These are phyloP conservation scores for Cryptocephalus moraei DNA, from an alignment of 2,888 invertebrate genomes.

Conservation along the genomic window DNA sequence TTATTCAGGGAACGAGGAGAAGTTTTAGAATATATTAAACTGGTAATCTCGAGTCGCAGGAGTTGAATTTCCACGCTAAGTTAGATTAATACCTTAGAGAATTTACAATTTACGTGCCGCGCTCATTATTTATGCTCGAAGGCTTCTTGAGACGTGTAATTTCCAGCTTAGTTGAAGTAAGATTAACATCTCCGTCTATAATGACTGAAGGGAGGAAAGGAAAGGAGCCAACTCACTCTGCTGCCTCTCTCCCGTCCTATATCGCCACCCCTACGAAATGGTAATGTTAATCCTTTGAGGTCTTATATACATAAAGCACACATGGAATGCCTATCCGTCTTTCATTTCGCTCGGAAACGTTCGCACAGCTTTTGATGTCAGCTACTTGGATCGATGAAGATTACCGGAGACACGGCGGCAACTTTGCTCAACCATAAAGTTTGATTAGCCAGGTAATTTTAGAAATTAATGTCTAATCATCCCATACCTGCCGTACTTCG, in stretches of 20 bases:
- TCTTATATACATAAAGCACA: conserved; percentile 15
- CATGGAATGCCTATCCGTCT: conserved; percentile 6
- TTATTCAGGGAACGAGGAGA: conserved; percentile 32
- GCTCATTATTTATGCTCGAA: conserved; percentile 40
- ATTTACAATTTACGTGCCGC: conserved; percentile 39
- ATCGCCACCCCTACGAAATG: not conserved
- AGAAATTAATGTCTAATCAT: no score
- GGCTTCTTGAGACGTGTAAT: conserved; percentile 39
- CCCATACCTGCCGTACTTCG: no score
- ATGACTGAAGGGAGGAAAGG: conserved; percentile 17
- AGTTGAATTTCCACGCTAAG: conserved; percentile 42
- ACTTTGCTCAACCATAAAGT: no score
- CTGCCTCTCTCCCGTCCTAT: no score
- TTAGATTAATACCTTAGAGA: conserved; percentile 42
- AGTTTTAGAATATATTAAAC: conserved; percentile 43
- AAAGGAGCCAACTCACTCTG: conserved; percentile 8
- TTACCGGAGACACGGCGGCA: no score
- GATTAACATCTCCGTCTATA: conserved; percentile 31
- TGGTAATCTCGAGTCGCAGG: conserved; percentile 39
- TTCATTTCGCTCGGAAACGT: conserved; percentile 10
- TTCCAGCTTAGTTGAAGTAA: conserved; percentile 32
- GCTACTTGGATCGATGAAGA: no score
- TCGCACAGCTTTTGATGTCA: not conserved
- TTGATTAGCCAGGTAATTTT: no score
- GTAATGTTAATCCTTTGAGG: conserved; percentile 19